Evolutionary conservation across 1,140 invertebrate genomes (phyloP).

Genomic region (Drosophila sucinea): DNA sequence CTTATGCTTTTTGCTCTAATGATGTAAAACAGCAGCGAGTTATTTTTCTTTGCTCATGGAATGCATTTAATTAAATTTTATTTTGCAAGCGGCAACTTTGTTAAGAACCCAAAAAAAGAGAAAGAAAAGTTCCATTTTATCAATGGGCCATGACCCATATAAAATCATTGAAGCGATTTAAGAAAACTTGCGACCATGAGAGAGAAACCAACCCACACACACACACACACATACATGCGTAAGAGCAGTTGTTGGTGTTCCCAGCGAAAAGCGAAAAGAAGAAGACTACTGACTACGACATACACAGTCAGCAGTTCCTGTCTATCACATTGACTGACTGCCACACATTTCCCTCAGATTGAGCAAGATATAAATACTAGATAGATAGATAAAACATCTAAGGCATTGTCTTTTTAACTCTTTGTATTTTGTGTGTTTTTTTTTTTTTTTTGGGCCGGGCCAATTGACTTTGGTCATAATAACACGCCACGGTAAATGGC

Average conservation of each 20-base stretch:
- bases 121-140: constrained; percentile 22
- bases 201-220: constrained; percentile 10
- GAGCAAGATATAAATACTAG: constrained; percentile 51
- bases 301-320: constrained; percentile 56
- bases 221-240: constrained; percentile 15
- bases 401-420: constrained; percentile 43
- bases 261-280: constrained; percentile 11
- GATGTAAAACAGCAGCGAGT: background rate
- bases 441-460: constrained; percentile 50
- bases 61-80: constrained; percentile 11
- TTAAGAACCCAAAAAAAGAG: constrained; percentile 14
- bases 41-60: background rate
- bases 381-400: constrained; percentile 43
- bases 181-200: constrained; percentile 23
- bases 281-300: background rate
- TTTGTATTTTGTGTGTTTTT: constrained; percentile 20
- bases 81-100: constrained; percentile 7
- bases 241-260: constrained; percentile 46
- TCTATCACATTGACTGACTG: constrained; percentile 80
- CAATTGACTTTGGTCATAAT: constrained; percentile 77
- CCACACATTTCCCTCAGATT: constrained; percentile 59
- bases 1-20: background rate
- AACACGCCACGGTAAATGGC: constrained; percentile 79
- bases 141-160: constrained; percentile 77
- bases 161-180: constrained; percentile 48